phyloP scores from a whole-genome alignment of 2,113 vertebrate species.

The Dolichotis patagonum region DNA sequence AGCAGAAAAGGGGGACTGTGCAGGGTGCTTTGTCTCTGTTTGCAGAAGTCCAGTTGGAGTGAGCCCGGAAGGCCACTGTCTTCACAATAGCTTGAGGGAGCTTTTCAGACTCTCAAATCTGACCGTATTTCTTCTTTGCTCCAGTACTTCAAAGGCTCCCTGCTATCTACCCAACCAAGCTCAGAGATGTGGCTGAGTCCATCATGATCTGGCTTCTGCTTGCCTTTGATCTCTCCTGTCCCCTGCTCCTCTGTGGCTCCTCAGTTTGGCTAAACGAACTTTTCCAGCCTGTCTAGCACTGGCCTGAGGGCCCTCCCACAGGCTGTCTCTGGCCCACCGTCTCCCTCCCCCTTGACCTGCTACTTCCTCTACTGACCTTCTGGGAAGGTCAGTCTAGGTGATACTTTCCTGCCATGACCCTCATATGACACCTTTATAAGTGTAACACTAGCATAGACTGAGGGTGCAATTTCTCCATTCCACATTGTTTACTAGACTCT shows the following conservation, averaged over 20 bases:
- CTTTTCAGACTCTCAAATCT: neutral
- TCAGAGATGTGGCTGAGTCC: neutral
- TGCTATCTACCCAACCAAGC: neutral
- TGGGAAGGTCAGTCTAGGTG: neutral
- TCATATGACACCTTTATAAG: rapidly evolving
- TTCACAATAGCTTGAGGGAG: neutral
- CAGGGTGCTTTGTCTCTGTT: rapidly evolving
- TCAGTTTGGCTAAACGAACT: rapidly evolving
- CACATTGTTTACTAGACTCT: neutral
- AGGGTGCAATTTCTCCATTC: neutral
- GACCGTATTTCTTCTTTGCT: neutral
- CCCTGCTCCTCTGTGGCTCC: rapidly evolving
- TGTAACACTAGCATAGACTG: rapidly evolving
- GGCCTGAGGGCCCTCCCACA: too few relatives aligned
- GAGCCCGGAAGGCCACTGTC: neutral
- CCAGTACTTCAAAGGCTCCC: neutral
- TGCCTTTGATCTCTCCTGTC: neutral
- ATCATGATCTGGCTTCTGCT: neutral
- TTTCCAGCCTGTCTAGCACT: neutral
- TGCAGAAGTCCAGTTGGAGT: neutral
- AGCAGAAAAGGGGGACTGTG: too few relatives aligned
- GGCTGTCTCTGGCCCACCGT: rapidly evolving
- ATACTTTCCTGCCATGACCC: neutral
- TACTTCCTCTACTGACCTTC: neutral
- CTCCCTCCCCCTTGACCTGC: too few relatives aligned